phyloP scores from a whole-genome alignment of 1,140 invertebrate genomes.

The Stegodyphus dumicola region DNA sequence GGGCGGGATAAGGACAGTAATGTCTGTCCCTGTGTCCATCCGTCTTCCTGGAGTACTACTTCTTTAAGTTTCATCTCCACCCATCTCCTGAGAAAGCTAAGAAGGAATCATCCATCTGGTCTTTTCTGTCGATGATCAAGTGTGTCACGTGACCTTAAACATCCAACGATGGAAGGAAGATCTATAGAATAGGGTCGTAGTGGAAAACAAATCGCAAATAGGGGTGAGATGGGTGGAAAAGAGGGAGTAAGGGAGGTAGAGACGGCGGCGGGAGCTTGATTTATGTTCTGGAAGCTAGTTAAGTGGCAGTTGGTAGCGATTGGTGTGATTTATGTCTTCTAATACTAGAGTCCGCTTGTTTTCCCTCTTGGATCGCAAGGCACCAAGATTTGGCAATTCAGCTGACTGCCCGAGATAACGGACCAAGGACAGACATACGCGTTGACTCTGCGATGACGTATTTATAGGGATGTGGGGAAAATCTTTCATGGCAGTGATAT shows the following conservation, averaged over 20 bases:
- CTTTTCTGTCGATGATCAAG: slow-evolving; percentile 53
- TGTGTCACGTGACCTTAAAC: slow-evolving; percentile 50
- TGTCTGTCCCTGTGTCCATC: slow-evolving; percentile 21
- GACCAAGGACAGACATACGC: background rate
- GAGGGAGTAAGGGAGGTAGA: background rate
- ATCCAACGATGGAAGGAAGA: slow-evolving; percentile 37
- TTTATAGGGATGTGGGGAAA: too few species aligned
- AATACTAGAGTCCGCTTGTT: slow-evolving; percentile 56
- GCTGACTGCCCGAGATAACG: background rate
- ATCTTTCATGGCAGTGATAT: too few species aligned
- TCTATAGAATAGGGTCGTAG: slow-evolving; percentile 14
- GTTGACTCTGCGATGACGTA: too few species aligned
- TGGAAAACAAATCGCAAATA: slow-evolving; percentile 55
- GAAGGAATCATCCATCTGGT: slow-evolving; percentile 37
- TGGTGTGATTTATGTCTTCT: slow-evolving; percentile 58
- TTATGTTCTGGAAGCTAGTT: slow-evolving; percentile 51
- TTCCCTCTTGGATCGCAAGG: slow-evolving; percentile 31
- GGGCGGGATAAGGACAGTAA: background rate
- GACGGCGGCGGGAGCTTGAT: slow-evolving; percentile 25
- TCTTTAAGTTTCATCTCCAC: background rate
- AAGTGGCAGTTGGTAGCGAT: slow-evolving; percentile 62
- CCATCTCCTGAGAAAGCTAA: background rate
- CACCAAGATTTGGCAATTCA: slow-evolving; percentile 38
- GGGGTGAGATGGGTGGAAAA: background rate
- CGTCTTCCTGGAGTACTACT: slow-evolving; percentile 29